phyloP scores from a whole-genome alignment of 2,888 invertebrate species.

The Clepsis dumicolana region DNA sequence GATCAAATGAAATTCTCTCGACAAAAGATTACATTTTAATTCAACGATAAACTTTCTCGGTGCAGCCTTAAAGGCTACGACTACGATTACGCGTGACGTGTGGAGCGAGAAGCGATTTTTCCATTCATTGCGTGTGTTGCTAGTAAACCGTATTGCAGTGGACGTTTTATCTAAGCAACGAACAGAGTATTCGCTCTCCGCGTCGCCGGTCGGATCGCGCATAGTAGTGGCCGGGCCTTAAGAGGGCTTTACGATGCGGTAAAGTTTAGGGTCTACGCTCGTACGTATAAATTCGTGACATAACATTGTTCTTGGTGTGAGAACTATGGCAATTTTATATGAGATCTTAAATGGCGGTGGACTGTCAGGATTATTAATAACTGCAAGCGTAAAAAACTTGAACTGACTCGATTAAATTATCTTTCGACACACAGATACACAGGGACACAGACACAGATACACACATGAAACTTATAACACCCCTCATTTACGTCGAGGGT shows the following conservation, averaged over 20 bases:
- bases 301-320: neutral
- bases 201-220: neutral
- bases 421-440: no score
- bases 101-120: neutral
- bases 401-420: no score
- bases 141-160: no score
- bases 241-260: conserved; percentile 47
- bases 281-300: conserved; percentile 48
- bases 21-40: conserved; percentile 73
- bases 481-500: no score
- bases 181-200: neutral
- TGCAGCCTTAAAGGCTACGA: conserved; percentile 20
- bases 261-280: conserved; percentile 11
- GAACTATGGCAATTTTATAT: neutral
- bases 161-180: no score
- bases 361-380: neutral
- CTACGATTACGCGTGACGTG: neutral
- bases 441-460: no score
- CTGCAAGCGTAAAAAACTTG: no score
- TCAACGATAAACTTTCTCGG: conserved; percentile 53
- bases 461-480: no score
- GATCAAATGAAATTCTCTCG: conserved; percentile 60
- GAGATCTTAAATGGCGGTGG: neutral
- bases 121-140: neutral
- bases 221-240: neutral